Conservation (phyloP, 2,797 vertebrate species). For the Prionace glauca region DNA sequence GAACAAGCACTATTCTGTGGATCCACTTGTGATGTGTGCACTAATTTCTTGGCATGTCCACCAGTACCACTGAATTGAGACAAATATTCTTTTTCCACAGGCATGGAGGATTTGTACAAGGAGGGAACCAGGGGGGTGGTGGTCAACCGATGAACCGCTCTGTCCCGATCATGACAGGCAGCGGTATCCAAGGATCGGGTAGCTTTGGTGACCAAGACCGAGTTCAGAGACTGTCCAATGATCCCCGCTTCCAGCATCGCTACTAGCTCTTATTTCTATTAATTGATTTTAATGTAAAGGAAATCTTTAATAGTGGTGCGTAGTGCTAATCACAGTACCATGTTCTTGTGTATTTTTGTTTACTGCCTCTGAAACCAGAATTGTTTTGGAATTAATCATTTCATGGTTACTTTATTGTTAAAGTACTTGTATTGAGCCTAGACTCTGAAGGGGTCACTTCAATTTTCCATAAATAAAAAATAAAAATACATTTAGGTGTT, state of each 20-base stretch:
- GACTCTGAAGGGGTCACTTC: constrained; percentile 29
- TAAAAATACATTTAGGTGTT: neutral
- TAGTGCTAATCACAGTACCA: constrained; percentile 38
- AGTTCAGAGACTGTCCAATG: constrained; percentile 14
- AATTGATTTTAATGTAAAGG: constrained; percentile 37
- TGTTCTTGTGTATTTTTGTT: constrained; percentile 39
- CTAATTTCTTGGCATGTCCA: neutral
- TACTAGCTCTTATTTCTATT: constrained; percentile 29
- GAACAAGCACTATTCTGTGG: neutral
- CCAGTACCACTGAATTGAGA: neutral
- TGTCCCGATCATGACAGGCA: constrained; percentile 64
- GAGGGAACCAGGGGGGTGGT: constrained; percentile 66
- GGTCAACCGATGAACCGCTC: constrained; percentile 64
- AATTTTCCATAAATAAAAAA: constrained; percentile 36
- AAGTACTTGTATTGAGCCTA: constrained; percentile 36
- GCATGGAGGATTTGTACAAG: constrained; percentile 71
- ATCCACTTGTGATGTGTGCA: neutral
- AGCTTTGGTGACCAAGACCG: constrained; percentile 21
- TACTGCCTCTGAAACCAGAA: constrained; percentile 38
- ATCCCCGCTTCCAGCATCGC: constrained; percentile 25
- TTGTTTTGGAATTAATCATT: constrained; percentile 38
- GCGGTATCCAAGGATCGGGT: constrained; percentile 59
- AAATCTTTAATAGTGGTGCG: constrained; percentile 36
- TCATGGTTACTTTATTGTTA: constrained; percentile 39
- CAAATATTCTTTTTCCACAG: constrained; percentile 48